Conservation (phyloP, 2,113 vertebrate genomes). For the Cyphomyrus discorhynchus region DNA sequence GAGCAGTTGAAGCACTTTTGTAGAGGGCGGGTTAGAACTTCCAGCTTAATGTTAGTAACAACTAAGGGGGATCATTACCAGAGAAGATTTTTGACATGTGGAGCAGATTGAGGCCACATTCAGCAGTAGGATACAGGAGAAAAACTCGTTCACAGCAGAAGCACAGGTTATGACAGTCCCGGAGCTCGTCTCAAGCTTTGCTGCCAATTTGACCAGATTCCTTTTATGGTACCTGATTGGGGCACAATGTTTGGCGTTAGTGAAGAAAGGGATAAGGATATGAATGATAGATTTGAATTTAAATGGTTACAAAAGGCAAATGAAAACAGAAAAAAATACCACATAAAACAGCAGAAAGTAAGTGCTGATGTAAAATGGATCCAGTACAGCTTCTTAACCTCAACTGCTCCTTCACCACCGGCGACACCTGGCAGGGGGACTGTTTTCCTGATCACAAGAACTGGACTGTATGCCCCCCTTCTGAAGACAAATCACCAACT, state of each 20-base stretch:
- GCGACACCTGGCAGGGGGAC: neutral
- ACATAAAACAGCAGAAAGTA: neutral
- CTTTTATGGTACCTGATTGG: constrained; percentile 64
- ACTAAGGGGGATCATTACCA: neutral
- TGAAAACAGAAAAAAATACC: neutral
- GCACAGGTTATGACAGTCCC: constrained; percentile 65
- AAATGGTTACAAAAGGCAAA: neutral
- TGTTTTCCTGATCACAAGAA: neutral
- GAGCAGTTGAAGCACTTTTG: neutral
- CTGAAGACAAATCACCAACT: neutral
- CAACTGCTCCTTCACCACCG: neutral
- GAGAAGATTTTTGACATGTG: neutral
- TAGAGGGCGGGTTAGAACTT: neutral
- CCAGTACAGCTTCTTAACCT: neutral
- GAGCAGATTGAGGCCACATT: neutral
- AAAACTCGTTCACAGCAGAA: constrained; percentile 77
- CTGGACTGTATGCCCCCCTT: neutral
- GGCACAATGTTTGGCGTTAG: neutral
- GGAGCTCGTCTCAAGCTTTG: constrained; percentile 49
- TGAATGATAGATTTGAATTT: neutral
- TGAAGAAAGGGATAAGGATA: neutral
- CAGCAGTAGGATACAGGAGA: constrained; percentile 75
- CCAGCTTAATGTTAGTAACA: neutral
- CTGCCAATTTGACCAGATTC: constrained; percentile 53
- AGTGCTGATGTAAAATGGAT: neutral